These are phyloP conservation scores for Coluber constrictor DNA, from an alignment of 2,797 vertebrate species.

Conservation along the genomic window DNA sequence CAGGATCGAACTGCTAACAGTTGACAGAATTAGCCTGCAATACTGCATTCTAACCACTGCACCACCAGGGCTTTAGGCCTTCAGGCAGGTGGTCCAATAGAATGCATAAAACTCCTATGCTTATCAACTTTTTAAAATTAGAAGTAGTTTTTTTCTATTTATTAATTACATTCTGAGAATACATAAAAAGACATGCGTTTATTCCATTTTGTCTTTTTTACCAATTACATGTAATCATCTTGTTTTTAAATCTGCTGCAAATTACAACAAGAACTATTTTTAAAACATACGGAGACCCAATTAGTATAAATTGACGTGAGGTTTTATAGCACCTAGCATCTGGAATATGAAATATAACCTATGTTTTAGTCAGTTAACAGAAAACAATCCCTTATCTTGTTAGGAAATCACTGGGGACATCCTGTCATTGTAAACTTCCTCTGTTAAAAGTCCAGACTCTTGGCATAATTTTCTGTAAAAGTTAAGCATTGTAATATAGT, in stretches of 20 bases:
- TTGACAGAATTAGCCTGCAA: not conserved
- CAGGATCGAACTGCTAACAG: not conserved
- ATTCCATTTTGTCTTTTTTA: not conserved
- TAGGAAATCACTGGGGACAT: not conserved
- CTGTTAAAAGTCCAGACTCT: not conserved
- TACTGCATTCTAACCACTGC: not conserved
- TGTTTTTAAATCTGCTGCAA: not conserved
- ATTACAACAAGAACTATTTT: not conserved
- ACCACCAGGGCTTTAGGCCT: not conserved
- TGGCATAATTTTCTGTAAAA: not conserved
- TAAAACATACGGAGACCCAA: not conserved
- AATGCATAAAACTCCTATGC: not conserved
- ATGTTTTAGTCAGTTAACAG: slow-evolving; percentile 16
- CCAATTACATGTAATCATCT: not conserved
- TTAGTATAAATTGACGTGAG: not conserved
- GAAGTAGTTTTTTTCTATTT: slow-evolving; percentile 18
- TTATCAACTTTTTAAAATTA: not conserved
- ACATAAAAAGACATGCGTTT: not conserved
- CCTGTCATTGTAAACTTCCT: slow-evolving; percentile 16
- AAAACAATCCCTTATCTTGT: not conserved
- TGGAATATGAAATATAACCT: not conserved
- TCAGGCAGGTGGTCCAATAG: not conserved
- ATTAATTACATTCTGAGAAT: not conserved
- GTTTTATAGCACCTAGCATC: not conserved
- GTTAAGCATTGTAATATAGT: not conserved